Conservation (phyloP, 2,797 vertebrate species). For the Threskiornis aethiopicus region DNA sequence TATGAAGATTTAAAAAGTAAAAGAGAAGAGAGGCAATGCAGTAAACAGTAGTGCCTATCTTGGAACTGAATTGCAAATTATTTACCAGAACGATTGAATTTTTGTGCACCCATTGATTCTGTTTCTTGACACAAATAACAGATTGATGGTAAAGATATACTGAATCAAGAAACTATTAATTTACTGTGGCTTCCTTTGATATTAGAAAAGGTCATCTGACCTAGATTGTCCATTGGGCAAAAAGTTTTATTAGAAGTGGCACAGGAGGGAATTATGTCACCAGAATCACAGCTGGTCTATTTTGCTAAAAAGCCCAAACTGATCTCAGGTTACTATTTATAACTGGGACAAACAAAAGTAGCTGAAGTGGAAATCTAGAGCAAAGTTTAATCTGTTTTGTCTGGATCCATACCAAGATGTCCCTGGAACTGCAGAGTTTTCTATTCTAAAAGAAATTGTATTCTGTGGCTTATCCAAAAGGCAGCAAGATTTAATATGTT, state of each 20-base stretch:
- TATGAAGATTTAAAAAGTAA: neutral
- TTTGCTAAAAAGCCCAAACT: neutral
- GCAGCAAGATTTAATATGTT: neutral
- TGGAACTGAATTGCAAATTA: neutral
- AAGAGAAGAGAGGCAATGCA: neutral
- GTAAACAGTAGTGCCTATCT: neutral
- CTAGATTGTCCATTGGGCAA: neutral
- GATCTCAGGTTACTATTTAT: neutral
- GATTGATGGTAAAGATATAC: neutral
- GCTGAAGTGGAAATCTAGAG: neutral
- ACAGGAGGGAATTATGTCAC: neutral
- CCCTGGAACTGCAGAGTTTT: neutral
- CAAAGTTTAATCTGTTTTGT: neutral
- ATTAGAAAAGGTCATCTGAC: neutral
- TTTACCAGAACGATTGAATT: neutral
- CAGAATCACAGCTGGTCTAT: neutral
- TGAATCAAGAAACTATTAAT: neutral
- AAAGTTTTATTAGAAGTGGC: neutral
- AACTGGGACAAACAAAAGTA: neutral
- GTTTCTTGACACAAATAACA: neutral
- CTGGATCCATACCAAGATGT: neutral
- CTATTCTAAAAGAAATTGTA: neutral
- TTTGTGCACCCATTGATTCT: neutral
- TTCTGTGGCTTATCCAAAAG: neutral
- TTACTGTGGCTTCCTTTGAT: neutral